These are phyloP conservation scores for Drosophila yooni DNA, from an alignment of 2,888 invertebrate genomes.

Conservation along the genomic window DNA sequence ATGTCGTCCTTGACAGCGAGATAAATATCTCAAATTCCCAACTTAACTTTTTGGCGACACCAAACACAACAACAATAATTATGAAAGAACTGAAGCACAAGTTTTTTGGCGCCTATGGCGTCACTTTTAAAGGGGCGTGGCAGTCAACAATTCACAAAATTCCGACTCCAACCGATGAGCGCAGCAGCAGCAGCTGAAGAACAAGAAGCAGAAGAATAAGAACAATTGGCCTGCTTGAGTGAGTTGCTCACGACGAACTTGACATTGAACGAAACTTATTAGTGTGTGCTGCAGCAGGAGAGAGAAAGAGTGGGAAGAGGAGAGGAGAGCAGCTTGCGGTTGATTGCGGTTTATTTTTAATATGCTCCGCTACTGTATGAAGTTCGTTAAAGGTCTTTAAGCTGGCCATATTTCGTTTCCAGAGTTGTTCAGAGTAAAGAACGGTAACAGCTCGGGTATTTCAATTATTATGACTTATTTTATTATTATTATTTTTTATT, in stretches of 20 bases:
- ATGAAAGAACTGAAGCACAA: constrained; percentile 15
- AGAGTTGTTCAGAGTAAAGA: neutral
- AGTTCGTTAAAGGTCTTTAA: constrained; percentile 13
- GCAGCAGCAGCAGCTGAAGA: constrained; percentile 14
- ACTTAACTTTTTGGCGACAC: constrained; percentile 36
- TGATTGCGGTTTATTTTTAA: constrained; percentile 4
- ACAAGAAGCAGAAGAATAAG: neutral
- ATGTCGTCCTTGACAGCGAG: constrained; percentile 57
- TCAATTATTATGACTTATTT: neutral
- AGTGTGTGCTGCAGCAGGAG: neutral
- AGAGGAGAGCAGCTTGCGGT: neutral
- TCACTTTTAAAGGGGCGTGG: constrained; percentile 65
- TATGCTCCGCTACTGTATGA: constrained; percentile 1
- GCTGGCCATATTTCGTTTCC: neutral
- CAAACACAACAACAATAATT: constrained; percentile 19
- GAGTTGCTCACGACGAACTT: constrained; percentile 62
- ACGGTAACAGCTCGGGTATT: neutral
- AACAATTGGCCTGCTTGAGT: constrained; percentile 11
- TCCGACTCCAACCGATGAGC: constrained; percentile 30
- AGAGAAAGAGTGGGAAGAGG: neutral
- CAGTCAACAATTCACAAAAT: constrained; percentile 20
- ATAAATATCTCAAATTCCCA: constrained; percentile 67
- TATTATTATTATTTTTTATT: neutral
- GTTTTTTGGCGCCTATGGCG: constrained; percentile 53
- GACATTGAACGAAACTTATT: constrained; percentile 63